phyloP scores from a whole-genome alignment of 2,888 invertebrate species.

The Graphium colonna region DNA sequence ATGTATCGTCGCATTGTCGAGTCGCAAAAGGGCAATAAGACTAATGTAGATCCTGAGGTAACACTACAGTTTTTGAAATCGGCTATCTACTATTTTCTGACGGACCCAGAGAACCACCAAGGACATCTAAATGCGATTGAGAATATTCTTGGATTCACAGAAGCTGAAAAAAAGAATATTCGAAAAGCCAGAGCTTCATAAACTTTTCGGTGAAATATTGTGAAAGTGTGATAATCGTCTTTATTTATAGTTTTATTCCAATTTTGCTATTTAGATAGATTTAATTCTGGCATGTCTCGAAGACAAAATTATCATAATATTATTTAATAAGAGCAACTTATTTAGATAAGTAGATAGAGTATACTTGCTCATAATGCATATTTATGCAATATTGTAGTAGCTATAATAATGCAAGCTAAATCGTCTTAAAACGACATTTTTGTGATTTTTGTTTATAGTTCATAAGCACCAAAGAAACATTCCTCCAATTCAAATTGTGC shows the following conservation, averaged over 20 bases:
- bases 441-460: conserved; percentile 63
- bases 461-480: conserved; percentile 71
- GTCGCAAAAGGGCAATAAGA: conserved; percentile 85
- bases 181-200: conserved; percentile 82
- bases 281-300: conserved; percentile 38
- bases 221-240: conserved; percentile 62
- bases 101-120: conserved; percentile 92
- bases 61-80: conserved; percentile 95
- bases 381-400: conserved; percentile 14
- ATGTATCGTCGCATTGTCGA: conserved; percentile 92
- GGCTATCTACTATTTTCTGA: conserved; percentile 94
- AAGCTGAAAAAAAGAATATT: conserved; percentile 89
- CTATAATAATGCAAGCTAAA: conserved; percentile 11
- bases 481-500: conserved; percentile 57
- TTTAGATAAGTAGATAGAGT: conserved; percentile 7
- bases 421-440: conserved; percentile 43
- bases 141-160: conserved; percentile 93
- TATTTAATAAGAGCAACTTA: conserved; percentile 21
- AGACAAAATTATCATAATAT: conserved; percentile 19
- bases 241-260: conserved; percentile 34
- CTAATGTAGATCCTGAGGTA: conserved; percentile 92
- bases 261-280: conserved; percentile 47
- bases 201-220: conserved; percentile 46
- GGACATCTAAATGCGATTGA: conserved; percentile 94
- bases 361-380: conserved; percentile 10